Evolutionary conservation across 1,140 invertebrate genomes (phyloP), one percentile per base, ranked within the genome.

Genomic region (Drosophila kurseongensis): DNA sequence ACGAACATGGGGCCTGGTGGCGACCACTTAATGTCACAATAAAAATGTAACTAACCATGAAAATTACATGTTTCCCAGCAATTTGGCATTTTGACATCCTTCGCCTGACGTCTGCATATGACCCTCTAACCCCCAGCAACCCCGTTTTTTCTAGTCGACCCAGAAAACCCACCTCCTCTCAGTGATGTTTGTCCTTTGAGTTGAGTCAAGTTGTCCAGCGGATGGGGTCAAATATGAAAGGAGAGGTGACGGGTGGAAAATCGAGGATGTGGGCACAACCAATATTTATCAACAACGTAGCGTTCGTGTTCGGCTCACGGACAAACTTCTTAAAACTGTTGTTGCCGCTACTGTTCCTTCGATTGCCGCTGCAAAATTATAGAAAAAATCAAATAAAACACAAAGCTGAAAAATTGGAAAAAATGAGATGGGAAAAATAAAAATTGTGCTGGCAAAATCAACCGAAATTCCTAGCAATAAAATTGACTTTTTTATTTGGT

Each of bases 21-120:
- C 48, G 63, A 89, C 80, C 84, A 88, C 84, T 88, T 88, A 88
- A 88, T 88, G 84, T 84, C 84, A 88, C 84, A 88, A 88, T 89
- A 88, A 89, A 88, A 88, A 89, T 89, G 84, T 88, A 88, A 88
- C 84, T 88, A 88, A 88, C 84, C 84, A 88, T 88, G 84, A 88
- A 88, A 88, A 88, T 88, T 83, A 88, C 84, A 88, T 89, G 84
- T 88, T 88, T 84, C 80, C 77, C 84, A 89, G 84, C 80, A 89
- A 88, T 89, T 88, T 88, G 85, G 76, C 73, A 58, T 89, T 88
- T 74, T 89, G 80, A 84, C 85, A 80, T 75, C 41, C 63, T 50
- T 75, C 48, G 48, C 5, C 57, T 79, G 79, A 76, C 72, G 78
- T 78, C 79, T 74, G 78, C 74, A 81, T 75, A 78, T 63, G 78